A percentile compares a stretch with the other conserved stretches of the same genome.
Evolutionary conservation across 1,140 invertebrate genomes (phyloP).

Genomic region (Pygmarrhopalites habei): DNA sequence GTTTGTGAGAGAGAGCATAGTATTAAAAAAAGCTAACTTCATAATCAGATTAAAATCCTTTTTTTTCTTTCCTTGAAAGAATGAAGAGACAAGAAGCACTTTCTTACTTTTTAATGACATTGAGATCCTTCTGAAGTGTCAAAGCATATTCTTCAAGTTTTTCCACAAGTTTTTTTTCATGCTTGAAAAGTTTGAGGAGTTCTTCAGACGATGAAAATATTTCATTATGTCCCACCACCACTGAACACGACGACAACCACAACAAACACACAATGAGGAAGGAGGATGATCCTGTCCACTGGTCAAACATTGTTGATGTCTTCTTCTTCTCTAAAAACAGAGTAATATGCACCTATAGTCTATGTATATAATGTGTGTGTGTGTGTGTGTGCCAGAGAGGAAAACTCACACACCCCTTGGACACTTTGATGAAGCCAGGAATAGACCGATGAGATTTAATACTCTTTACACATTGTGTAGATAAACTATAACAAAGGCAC

Average conservation of each 20-base stretch:
- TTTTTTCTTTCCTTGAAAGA: background rate
- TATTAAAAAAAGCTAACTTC: background rate
- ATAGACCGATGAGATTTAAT: too few species aligned
- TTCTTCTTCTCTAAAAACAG: background rate
- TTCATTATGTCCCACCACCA: slow-evolving; percentile 11
- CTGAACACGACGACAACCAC: background rate
- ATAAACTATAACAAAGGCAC: too few species aligned
- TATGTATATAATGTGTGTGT: too few species aligned
- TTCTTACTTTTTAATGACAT: slow-evolving; percentile 29
- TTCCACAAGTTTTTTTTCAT: slow-evolving; percentile 27
- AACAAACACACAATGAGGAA: background rate
- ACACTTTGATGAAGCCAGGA: too few species aligned
- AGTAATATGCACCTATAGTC: too few species aligned
- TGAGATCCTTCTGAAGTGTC: slow-evolving; percentile 22
- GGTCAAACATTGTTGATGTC: background rate
- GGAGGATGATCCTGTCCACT: background rate
- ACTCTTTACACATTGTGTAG: too few species aligned
- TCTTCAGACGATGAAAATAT: slow-evolving; percentile 32
- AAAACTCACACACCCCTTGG: too few species aligned
- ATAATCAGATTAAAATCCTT: background rate
- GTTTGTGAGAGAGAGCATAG: background rate
- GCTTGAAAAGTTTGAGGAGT: slow-evolving; percentile 26
- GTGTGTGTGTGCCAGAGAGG: too few species aligned
- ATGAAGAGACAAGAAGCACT: background rate
- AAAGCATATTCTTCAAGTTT: slow-evolving; percentile 27